These are phyloP conservation scores for Drosophila cognata DNA, from an alignment of 2,888 invertebrate species.

Conservation along the genomic window DNA sequence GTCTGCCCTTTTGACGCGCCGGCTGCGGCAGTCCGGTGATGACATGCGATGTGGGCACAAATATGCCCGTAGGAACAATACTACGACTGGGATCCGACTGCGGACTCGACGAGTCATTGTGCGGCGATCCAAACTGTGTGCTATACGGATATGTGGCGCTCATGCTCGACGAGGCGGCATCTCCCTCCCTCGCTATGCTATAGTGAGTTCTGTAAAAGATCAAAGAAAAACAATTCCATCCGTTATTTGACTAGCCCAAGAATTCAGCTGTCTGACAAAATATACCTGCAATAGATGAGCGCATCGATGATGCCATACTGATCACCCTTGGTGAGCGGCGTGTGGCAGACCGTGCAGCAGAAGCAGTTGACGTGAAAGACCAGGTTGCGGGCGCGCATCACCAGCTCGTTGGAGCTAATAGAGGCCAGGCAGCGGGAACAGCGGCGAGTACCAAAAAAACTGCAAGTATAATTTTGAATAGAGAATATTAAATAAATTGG, in stretches of 20 bases:
- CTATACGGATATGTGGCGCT: conserved; percentile 86
- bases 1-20: conserved; percentile 96
- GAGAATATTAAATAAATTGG: neutral
- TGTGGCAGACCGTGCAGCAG: conserved; percentile 94
- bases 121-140: conserved; percentile 85
- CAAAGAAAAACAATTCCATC: neutral
- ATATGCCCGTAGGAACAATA: conserved; percentile 85
- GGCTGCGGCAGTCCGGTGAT: conserved; percentile 87
- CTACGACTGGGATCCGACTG: conserved; percentile 84
- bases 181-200: conserved; percentile 83
- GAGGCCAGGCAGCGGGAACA: conserved; percentile 96
- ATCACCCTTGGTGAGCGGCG: conserved; percentile 95
- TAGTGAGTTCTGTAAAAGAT: conserved; percentile 82
- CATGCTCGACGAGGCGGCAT: conserved; percentile 83
- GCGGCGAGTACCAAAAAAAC: conserved; percentile 94
- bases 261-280: neutral
- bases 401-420: conserved; percentile 95
- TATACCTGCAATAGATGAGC: conserved; percentile 92
- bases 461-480: conserved; percentile 86
- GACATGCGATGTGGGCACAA: conserved; percentile 86
- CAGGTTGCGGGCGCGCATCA: conserved; percentile 96
- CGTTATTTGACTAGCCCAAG: neutral
- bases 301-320: conserved; percentile 97
- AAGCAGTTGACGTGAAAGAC: conserved; percentile 98
- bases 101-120: conserved; percentile 85